phyloP scores from a whole-genome alignment of 2,888 invertebrate species.

The Itoplectis maculator region DNA sequence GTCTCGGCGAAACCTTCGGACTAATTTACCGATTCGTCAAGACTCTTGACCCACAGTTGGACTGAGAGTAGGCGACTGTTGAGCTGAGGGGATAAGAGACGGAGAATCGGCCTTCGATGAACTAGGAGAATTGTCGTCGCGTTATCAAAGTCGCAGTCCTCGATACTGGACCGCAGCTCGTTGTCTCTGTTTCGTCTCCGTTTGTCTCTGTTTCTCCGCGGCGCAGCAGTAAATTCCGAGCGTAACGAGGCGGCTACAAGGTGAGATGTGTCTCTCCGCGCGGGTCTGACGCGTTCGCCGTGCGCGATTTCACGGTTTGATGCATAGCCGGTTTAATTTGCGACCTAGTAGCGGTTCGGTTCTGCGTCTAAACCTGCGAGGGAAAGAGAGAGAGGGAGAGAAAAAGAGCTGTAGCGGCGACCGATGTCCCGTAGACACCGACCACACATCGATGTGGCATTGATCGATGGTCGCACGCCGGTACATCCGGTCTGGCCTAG shows the following conservation, averaged over 20 bases:
- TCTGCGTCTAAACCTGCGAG: constrained; percentile 10
- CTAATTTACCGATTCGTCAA: too few species aligned
- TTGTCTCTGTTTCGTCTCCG: constrained; percentile 3
- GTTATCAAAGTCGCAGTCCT: constrained; percentile 9
- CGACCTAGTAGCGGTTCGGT: constrained; percentile 38
- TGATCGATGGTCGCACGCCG: constrained; percentile 58
- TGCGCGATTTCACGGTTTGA: constrained; percentile 56
- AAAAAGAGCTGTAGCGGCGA: constrained; percentile 6
- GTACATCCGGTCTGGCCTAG: constrained; percentile 65
- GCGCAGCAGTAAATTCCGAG: constrained; percentile 52
- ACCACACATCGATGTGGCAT: constrained; percentile 54
- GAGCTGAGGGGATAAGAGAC: too few species aligned
- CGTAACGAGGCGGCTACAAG: constrained; percentile 50
- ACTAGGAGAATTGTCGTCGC: background rate
- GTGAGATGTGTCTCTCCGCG: constrained; percentile 47
- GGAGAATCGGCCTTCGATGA: constrained; percentile 30
- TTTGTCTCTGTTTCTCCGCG: too few species aligned
- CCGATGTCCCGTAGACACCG: constrained; percentile 42
- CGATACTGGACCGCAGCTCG: constrained; percentile 11
- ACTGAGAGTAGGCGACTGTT: constrained; percentile 3
- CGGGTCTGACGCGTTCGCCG: constrained; percentile 42
- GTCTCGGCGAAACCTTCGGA: too few species aligned
- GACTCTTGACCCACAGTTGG: background rate
- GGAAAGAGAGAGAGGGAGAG: background rate
- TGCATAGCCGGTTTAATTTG: constrained; percentile 40